These are phyloP conservation scores for Ophion costatus DNA, from an alignment of 2,888 invertebrate species.

Conservation along the genomic window DNA sequence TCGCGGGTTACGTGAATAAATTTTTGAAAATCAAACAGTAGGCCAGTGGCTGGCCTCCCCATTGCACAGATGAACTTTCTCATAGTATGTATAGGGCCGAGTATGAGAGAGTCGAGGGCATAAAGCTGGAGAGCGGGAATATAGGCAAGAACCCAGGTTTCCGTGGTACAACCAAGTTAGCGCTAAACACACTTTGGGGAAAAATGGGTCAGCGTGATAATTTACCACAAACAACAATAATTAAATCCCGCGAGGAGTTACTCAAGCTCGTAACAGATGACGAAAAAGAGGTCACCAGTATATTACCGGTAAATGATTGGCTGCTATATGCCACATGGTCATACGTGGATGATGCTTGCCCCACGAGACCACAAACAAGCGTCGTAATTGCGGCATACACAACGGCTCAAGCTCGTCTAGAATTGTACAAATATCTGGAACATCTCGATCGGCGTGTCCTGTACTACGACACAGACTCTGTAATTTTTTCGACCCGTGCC, in stretches of 20 bases:
- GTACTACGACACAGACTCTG: constrained; percentile 80
- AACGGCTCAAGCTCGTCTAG: constrained; percentile 76
- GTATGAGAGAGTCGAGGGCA: not conserved
- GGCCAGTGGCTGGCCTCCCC: constrained; percentile 3
- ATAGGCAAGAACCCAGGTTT: constrained; percentile 17
- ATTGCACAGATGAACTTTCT: not conserved
- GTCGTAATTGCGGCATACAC: constrained; percentile 78
- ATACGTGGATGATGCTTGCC: not conserved
- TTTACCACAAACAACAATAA: constrained; percentile 62
- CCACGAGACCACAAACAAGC: constrained; percentile 61
- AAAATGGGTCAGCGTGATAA: constrained; percentile 40
- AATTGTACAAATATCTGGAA: constrained; percentile 76
- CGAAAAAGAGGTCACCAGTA: constrained; percentile 55
- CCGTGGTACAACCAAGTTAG: not conserved
- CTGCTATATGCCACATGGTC: constrained; percentile 65
- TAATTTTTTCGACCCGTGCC: constrained; percentile 71
- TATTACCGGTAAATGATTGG: constrained; percentile 65
- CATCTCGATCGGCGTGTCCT: constrained; percentile 72
- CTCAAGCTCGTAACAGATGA: constrained; percentile 62
- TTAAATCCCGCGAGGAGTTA: constrained; percentile 51
- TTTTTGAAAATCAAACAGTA: constrained; percentile 21
- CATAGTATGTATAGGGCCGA: not conserved
- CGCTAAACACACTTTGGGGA: not conserved
- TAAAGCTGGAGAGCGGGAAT: not conserved
- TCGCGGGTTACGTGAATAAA: not conserved